These are phyloP conservation scores for Theonella swinhoei DNA, from an alignment of 37 sponge, comb jelly and placozoan genomes.

Conservation along the genomic window DNA sequence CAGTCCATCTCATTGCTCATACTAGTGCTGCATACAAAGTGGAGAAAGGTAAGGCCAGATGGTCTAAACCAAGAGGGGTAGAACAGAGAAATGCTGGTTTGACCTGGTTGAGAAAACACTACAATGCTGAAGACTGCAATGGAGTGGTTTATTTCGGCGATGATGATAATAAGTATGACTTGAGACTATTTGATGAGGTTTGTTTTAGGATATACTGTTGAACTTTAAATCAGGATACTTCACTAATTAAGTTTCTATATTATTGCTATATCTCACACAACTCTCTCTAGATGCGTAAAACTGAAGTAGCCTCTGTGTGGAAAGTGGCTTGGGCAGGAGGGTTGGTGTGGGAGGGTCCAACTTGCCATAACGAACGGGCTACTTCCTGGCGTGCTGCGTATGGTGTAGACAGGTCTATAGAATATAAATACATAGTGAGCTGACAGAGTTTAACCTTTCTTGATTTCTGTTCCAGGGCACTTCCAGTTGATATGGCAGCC, in stretches of 20 bases:
- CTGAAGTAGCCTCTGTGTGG: neutral
- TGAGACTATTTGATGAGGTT: conserved; percentile 67
- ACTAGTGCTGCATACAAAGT: neutral
- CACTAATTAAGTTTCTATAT: no score
- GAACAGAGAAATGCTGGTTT: conserved; percentile 54
- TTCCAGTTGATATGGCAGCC: conserved; percentile 45
- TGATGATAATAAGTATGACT: conserved; percentile 62
- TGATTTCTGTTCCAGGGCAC: no score
- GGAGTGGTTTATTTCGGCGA: conserved; percentile 65
- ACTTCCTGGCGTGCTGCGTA: neutral
- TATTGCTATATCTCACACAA: no score
- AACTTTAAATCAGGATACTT: no score
- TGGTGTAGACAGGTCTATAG: no score
- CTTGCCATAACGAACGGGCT: neutral
- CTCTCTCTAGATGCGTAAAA: neutral
- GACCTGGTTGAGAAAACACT: conserved; percentile 4
- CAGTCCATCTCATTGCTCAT: conserved; percentile 17
- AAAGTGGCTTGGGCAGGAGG: neutral
- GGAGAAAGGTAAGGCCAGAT: neutral
- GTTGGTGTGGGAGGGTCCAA: neutral
- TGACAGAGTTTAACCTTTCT: no score
- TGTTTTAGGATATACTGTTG: no score
- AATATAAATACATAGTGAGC: neutral
- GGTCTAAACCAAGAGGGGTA: conserved; percentile 44
- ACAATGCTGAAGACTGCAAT: neutral